Conservation (phyloP, 2,113 vertebrate genomes). For the Grammomys dolichurus region DNA sequence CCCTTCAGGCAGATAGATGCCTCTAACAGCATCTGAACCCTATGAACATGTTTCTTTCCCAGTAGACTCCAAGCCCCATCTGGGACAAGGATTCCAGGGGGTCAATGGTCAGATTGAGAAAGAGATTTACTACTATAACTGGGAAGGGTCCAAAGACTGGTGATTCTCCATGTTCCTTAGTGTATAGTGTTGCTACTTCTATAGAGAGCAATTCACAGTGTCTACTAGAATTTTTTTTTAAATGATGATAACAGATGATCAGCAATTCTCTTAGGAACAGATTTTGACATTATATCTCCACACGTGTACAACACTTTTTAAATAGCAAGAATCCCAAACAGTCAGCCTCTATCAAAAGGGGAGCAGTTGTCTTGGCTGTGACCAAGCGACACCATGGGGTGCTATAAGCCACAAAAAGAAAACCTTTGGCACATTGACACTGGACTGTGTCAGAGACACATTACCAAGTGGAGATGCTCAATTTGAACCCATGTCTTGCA, state of each 20-base stretch:
- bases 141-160: not conserved
- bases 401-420: not conserved
- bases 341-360: rapidly evolving
- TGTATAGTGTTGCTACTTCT: not conserved
- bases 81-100: not conserved
- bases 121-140: not conserved
- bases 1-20: not conserved
- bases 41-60: not conserved
- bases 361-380: rapidly evolving
- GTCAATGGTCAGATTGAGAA: not conserved
- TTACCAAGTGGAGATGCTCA: not conserved
- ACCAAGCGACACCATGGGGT: not conserved
- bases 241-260: not conserved
- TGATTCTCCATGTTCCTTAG: not conserved
- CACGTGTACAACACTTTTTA: not conserved
- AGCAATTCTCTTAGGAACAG: not conserved
- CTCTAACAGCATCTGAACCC: not conserved
- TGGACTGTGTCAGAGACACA: not conserved
- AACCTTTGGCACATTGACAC: not conserved
- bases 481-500: not conserved
- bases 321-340: not conserved
- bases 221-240: not conserved
- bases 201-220: not conserved
- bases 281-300: not conserved
- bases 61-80: not conserved